Conservation (phyloP, 2,113 vertebrate species). For the Gymnorhina tibicen region DNA sequence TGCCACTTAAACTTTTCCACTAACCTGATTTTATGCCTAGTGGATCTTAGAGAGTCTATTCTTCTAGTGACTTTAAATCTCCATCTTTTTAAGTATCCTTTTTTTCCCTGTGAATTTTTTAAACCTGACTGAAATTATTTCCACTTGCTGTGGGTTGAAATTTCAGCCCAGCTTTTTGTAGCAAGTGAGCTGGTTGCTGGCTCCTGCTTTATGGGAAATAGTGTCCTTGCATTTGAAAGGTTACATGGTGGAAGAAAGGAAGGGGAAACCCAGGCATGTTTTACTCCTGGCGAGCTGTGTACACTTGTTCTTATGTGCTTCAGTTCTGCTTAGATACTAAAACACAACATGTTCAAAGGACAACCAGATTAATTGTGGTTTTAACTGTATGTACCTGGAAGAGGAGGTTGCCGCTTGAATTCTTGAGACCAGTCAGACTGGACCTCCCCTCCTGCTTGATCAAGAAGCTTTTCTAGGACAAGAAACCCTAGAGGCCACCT, state of each 20-base stretch:
- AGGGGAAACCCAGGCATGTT: background rate
- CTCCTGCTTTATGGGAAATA: background rate
- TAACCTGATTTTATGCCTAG: slow-evolving; percentile 21
- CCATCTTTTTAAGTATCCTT: background rate
- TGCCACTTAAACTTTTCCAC: slow-evolving; percentile 17
- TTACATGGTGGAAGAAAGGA: background rate
- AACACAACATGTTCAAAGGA: background rate
- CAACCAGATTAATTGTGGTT: background rate
- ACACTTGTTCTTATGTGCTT: background rate
- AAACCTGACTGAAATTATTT: background rate
- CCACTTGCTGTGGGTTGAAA: background rate
- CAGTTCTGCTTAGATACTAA: background rate
- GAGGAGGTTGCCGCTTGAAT: background rate
- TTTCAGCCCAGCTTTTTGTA: background rate
- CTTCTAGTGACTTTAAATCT: background rate
- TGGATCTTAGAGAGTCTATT: background rate
- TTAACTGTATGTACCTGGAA: background rate
- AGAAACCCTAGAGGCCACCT: background rate
- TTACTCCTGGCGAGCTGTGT: background rate
- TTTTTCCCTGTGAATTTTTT: background rate
- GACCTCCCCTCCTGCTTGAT: background rate
- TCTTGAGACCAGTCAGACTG: background rate
- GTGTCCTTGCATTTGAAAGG: background rate
- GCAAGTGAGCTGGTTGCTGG: background rate
- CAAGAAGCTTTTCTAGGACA: background rate